Evolutionary conservation across 2,888 invertebrate species (phyloP), one percentile per base, ranked within the genome.

Genomic region (Buathra laborator): DNA sequence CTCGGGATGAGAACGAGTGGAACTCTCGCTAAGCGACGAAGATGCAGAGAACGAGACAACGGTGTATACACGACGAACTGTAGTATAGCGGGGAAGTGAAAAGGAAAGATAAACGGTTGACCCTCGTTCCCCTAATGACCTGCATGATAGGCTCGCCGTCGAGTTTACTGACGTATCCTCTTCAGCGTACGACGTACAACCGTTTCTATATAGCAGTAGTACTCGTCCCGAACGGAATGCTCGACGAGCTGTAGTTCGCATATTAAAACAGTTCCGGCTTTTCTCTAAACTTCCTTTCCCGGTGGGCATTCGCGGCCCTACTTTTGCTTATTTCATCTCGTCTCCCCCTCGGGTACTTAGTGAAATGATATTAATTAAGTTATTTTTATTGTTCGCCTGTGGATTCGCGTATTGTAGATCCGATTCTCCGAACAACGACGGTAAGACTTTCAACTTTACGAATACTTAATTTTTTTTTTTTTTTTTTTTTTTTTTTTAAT

Each of bases 71-170:
- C 56, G 19, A 3, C 14, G 24, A 59, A 32, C 16, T 24, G 12
- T 29, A 79, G 12, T 29, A 79, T 79, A 67, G 83, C 84, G 74
- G 56, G 80, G 82, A 75, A 78, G 70, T 56, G 64, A 71, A 79
- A 72, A 79, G 77, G 46, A 19, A 72, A 89, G 90, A 91, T 90
- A 91, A 92, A 92, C 88, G 88, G 83, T 87, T 93, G 93, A 93
- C 92, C 92, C 93, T 93, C 89, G 91, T 86, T 89, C 88, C 86
- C 88, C 89, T 74, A 91, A 91, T 93, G 92, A 92, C 92, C 93
- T 88, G 88, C 83, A 88, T 90, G 91, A 91, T 92, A 92, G 89
- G 88, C 86, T 89, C 83, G 88, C 89, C 88, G 59, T 32, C 48
- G 87, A 90, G 88, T 90, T 89, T 88, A 89, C 89, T 89, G 88